Percentiles rank a stretch among this genome's conserved stretches.
phyloP scores from a whole-genome alignment of 1,140 invertebrate species.

The Bombyx mori region DNA sequence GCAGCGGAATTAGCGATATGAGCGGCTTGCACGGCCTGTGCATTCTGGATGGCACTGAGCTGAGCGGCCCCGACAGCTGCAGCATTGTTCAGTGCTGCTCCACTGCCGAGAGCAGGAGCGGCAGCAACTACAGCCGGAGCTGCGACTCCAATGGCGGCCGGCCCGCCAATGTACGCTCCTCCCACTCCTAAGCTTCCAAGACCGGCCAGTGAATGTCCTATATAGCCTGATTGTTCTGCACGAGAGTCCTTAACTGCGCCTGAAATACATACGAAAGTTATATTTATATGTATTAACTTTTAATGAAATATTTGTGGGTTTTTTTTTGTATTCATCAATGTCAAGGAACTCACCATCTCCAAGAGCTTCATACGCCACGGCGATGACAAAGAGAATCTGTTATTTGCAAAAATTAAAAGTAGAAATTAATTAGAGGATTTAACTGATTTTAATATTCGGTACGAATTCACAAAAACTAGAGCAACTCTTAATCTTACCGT shows the following conservation, averaged over 20 bases:
- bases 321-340: background rate
- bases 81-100: conserved; percentile 44
- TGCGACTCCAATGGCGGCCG: conserved; percentile 12
- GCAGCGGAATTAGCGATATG: conserved; percentile 53
- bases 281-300: background rate
- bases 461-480: background rate
- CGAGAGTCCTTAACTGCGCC: conserved; percentile 33
- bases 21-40: conserved; percentile 54
- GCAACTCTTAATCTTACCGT: conserved; percentile 38
- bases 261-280: conserved; percentile 16
- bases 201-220: conserved; percentile 20
- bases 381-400: conserved; percentile 62
- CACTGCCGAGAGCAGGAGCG: conserved; percentile 28
- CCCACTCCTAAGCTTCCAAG: conserved; percentile 15
- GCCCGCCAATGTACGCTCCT: conserved; percentile 11
- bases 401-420: conserved; percentile 13
- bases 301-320: no score
- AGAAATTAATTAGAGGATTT: background rate
- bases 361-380: conserved; percentile 50
- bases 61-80: conserved; percentile 52
- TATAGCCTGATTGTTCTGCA: conserved; percentile 29
- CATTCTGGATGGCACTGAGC: conserved; percentile 57
- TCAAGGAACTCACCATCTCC: conserved; percentile 40
- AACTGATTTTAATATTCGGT: background rate
- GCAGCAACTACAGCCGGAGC: conserved; percentile 13